Base-by-base conservation (phyloP, 1,140 invertebrate genomes). In the Liolophura sinensis region DNA sequence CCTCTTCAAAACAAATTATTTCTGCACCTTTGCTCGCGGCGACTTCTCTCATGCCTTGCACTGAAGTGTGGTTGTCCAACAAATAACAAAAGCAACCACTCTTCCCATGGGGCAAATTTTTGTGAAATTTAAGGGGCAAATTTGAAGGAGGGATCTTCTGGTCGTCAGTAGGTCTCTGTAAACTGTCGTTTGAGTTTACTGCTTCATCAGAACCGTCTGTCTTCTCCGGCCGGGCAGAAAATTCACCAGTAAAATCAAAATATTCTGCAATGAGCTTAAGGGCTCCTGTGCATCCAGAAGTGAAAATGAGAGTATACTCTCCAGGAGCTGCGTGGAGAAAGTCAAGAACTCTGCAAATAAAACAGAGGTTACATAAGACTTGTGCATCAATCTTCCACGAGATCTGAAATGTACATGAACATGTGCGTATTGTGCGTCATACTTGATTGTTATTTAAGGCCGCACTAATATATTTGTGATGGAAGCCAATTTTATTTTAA, bases 51-150 rank as follows among this genome's bases (percentile, higher is more conserved):
- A 97, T 92, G 20, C 96, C 96, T 67, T 97, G 86, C 1, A 97
- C 93, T 7, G 95, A 98, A 1, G 96, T 98, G 78, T 99, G 96
- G 81, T 94, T 97, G 79, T 98, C 95, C 76, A 91, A 88, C 50
- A 93, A 85, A 79, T 97, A 96, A 20, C 90, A 88, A 81, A 96
- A 80, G 57, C 67, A 71, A n/a, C 78, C 79, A 15, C 18, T 60
- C 12, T 55, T 52, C 16, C 31, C 31, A 5, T 9, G 31, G 31
- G 31, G 31, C 31, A 54, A 54, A 54, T 24, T 20, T 20, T 54
- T 54, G n/a, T 12, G n/a, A 54, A 40, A 40, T 40, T 40, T 40
- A 40, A 40, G 31, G 31, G 31, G 31, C 31, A 40, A 40, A 40
- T 40, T 40, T 40, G 31, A 40, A 40, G 31, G 31, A 40, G 31